These are phyloP conservation scores for Osmerus mordax DNA, from an alignment of 2,113 vertebrate genomes.

Conservation along the genomic window DNA sequence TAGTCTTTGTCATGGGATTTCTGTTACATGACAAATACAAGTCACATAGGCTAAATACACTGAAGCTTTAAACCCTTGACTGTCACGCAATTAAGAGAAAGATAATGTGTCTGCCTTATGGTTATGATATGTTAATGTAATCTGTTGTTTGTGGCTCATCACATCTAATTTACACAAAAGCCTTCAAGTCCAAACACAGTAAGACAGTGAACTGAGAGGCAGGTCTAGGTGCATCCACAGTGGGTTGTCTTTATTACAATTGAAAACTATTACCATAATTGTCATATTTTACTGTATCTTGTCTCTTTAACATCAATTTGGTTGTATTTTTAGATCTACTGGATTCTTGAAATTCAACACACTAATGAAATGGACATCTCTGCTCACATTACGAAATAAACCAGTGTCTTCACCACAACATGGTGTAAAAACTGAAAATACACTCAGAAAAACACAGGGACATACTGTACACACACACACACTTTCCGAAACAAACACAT, in stretches of 20 bases:
- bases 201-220: conserved; percentile 42
- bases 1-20: conserved; percentile 36
- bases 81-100: conserved; percentile 52
- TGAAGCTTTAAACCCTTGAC: conserved; percentile 42
- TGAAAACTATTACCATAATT: conserved; percentile 67
- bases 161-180: conserved; percentile 32
- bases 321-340: conserved; percentile 66
- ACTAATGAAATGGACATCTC: conserved; percentile 63
- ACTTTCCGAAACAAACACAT: conserved; percentile 4
- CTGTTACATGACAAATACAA: conserved; percentile 23
- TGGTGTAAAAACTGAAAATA: too few species aligned
- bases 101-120: conserved; percentile 52
- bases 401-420: conserved; percentile 50
- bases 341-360: conserved; percentile 62
- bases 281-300: conserved; percentile 67
- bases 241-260: conserved; percentile 54
- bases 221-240: conserved; percentile 50
- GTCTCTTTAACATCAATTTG: conserved; percentile 69
- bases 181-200: conserved; percentile 31
- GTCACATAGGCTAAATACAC: conserved; percentile 33
- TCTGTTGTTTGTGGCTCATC: conserved; percentile 45
- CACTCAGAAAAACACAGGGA: conserved; percentile 4
- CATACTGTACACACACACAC: conserved; percentile 41
- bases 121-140: conserved; percentile 60
- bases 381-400: conserved; percentile 55